Evolutionary conservation across 2,797 vertebrate species (phyloP).

Genomic region (Valencia hispanica): DNA sequence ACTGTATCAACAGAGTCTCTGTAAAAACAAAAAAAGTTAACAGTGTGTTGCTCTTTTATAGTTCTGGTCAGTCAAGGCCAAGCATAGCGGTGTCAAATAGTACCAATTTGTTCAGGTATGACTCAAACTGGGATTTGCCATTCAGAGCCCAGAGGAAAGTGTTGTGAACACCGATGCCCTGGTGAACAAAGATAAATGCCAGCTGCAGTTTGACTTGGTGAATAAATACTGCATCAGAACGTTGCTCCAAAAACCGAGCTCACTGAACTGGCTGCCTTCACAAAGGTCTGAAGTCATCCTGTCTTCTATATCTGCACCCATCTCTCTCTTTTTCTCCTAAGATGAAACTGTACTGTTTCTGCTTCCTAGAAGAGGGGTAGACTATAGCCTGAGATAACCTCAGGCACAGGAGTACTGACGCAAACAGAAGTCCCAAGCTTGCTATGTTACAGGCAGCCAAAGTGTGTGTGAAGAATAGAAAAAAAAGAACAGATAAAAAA

Average conservation of each 20-base stretch:
- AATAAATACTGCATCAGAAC: constrained; percentile 21
- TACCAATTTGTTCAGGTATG: constrained; percentile 15
- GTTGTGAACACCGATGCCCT: constrained; percentile 6
- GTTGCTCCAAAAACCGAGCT: neutral
- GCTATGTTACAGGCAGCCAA: constrained; percentile 28
- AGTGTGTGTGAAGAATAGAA: constrained; percentile 9
- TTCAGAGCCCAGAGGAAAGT: constrained; percentile 11
- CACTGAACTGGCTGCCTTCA: constrained; percentile 4
- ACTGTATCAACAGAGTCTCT: constrained; percentile 9
- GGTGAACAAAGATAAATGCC: neutral
- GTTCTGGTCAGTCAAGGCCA: neutral
- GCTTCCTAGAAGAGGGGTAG: constrained; percentile 86
- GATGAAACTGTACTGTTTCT: constrained; percentile 80
- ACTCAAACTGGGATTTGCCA: constrained; percentile 20
- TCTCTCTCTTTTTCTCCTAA: constrained; percentile 65
- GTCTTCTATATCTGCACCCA: constrained; percentile 38
- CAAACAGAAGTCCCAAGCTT: constrained; percentile 58
- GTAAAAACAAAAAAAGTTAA: neutral
- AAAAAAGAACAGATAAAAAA: constrained; percentile 10
- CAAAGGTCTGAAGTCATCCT: constrained; percentile 7
- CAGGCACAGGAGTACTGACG: constrained; percentile 60
- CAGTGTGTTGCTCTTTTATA: neutral
- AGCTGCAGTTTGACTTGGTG: constrained; percentile 6
- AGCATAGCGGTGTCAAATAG: constrained; percentile 10
- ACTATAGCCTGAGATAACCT: constrained; percentile 82